phyloP scores from a whole-genome alignment of 2,113 vertebrate species.

The Cichladusa arquata region DNA sequence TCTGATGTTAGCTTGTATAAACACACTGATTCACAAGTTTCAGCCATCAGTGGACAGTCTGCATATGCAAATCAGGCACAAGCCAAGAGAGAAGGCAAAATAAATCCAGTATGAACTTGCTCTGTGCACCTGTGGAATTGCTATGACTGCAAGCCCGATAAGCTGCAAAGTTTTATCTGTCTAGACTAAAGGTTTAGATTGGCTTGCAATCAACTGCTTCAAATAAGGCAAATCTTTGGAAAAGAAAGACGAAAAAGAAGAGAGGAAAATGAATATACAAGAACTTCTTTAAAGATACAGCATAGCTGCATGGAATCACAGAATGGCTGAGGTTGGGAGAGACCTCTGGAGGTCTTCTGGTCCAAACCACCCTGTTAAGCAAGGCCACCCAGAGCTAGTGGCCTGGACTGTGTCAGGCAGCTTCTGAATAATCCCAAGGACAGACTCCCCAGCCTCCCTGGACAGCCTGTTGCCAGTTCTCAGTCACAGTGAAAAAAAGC shows the following conservation, averaged over 20 bases:
- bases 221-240: not conserved
- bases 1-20: not conserved
- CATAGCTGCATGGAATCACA: not conserved
- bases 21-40: not conserved
- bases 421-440: not conserved
- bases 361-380: not conserved
- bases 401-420: not conserved
- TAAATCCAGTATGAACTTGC: conserved; percentile 25
- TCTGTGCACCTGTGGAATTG: conserved; percentile 35
- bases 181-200: conserved; percentile 52
- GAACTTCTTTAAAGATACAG: not conserved
- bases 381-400: not conserved
- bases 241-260: not conserved
- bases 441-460: not conserved
- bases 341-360: not conserved
- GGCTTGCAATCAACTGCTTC: not conserved
- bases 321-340: not conserved
- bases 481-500: not conserved
- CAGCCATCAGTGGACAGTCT: not conserved
- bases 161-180: conserved; percentile 51
- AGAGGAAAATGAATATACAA: not conserved
- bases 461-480: not conserved
- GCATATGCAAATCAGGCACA: not conserved
- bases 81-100: not conserved
- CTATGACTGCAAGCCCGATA: conserved; percentile 9